phyloP scores from a whole-genome alignment of 2,888 invertebrate species.

The Limnephilus lunatus region DNA sequence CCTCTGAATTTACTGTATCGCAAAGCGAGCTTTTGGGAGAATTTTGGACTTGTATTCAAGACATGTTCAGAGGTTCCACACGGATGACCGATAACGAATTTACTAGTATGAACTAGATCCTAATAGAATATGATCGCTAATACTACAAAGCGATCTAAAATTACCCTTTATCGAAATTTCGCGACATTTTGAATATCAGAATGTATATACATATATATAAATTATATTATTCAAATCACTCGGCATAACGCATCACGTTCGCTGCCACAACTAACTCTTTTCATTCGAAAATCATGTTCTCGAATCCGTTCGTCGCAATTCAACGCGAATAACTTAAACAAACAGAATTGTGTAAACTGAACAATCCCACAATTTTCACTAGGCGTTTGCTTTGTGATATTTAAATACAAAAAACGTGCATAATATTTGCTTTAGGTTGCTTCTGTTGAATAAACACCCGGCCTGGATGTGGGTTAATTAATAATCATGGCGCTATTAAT shows the following conservation, averaged over 20 bases:
- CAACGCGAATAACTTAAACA: not conserved
- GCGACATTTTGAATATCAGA: not conserved
- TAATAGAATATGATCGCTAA: not conserved
- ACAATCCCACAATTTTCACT: not conserved
- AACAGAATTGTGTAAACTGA: not conserved
- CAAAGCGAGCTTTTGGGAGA: too few relatives aligned
- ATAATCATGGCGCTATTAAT: not conserved
- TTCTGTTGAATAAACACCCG: conserved; percentile 12
- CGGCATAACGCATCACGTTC: too few relatives aligned
- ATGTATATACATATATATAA: not conserved
- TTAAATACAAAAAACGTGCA: not conserved
- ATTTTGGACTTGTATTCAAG: too few relatives aligned
- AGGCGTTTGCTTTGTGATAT: not conserved
- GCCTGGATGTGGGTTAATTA: conserved; percentile 4
- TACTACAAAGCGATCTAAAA: not conserved
- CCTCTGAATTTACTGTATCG: too few relatives aligned
- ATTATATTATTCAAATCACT: not conserved
- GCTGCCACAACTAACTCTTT: too few relatives aligned
- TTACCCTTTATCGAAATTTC: not conserved
- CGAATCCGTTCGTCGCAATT: not conserved
- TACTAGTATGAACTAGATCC: not conserved
- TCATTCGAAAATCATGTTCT: not conserved
- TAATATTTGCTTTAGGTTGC: conserved; percentile 2
- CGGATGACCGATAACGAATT: too few relatives aligned
- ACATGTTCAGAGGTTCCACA: too few relatives aligned